A percentile compares a stretch with the other conserved stretches of the same genome.
Conservation (phyloP, 2,797 vertebrate species). For the Perodicticus potto region DNA sequence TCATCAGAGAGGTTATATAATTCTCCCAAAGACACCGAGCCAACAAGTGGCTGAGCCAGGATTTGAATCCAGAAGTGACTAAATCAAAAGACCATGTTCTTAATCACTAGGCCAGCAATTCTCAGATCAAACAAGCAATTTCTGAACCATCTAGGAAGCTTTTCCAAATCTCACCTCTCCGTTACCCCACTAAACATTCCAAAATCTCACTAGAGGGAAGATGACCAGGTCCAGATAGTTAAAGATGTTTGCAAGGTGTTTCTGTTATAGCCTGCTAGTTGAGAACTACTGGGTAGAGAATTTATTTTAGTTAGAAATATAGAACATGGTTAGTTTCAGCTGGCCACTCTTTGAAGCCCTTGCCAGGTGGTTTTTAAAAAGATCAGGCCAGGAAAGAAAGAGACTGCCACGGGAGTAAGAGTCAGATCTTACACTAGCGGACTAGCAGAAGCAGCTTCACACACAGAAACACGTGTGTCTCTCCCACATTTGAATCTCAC, state of each 20-base stretch:
- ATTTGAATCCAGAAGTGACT: constrained; percentile 39
- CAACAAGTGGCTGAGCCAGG: background rate
- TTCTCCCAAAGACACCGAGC: background rate
- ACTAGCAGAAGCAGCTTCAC: background rate
- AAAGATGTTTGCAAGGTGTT: background rate
- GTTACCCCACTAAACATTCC: background rate
- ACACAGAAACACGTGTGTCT: background rate
- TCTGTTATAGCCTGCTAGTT: background rate
- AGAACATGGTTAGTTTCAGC: background rate
- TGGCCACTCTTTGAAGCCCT: background rate
- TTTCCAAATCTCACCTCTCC: background rate
- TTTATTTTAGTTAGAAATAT: background rate
- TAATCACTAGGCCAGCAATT: background rate
- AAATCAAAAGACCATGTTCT: background rate
- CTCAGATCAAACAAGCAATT: background rate
- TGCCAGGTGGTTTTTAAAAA: constrained; percentile 10
- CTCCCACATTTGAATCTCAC: background rate
- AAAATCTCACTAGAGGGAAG: background rate
- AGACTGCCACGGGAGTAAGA: background rate
- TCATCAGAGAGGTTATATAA: background rate
- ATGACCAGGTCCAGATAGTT: background rate
- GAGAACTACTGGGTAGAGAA: background rate
- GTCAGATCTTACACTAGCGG: background rate
- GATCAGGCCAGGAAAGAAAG: background rate
- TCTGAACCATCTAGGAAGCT: background rate